phyloP scores from a whole-genome alignment of 2,797 vertebrate genomes.

The Lacerta bilineata region DNA sequence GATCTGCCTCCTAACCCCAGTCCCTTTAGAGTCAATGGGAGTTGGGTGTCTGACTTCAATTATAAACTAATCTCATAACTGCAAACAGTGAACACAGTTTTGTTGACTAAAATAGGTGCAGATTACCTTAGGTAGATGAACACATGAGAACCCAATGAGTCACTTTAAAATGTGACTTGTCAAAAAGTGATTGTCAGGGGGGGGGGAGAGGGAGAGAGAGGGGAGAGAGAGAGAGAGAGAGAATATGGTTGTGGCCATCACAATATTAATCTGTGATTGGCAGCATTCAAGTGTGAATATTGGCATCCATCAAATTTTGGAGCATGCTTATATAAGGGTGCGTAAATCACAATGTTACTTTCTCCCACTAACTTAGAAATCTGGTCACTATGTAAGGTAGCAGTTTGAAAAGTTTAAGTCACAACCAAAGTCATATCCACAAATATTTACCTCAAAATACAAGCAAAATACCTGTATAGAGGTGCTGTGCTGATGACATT shows the following conservation, averaged over 20 bases:
- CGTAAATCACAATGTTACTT: neutral
- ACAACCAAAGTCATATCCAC: neutral
- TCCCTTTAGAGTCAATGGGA: slow-evolving; percentile 1
- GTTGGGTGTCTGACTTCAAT: neutral
- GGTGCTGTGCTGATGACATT: neutral
- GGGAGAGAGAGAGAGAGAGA: too few species aligned
- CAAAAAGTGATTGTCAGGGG: slow-evolving; percentile 7
- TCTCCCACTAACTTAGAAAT: neutral
- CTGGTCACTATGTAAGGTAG: neutral
- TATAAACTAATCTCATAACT: slow-evolving; percentile 5
- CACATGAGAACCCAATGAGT: neutral
- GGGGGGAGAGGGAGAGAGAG: too few species aligned
- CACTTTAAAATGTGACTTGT: neutral
- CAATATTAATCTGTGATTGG: neutral
- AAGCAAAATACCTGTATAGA: neutral
- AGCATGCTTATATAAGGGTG: neutral
- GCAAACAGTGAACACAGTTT: neutral
- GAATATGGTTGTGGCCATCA: neutral
- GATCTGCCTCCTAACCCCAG: neutral
- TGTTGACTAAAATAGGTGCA: neutral
- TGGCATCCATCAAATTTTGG: neutral
- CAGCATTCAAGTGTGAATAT: neutral
- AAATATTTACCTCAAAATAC: neutral
- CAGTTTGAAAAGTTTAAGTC: neutral
- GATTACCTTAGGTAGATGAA: neutral